phyloP scores from a whole-genome alignment of 2,797 vertebrate genomes.

The Rhinophrynus dorsalis region DNA sequence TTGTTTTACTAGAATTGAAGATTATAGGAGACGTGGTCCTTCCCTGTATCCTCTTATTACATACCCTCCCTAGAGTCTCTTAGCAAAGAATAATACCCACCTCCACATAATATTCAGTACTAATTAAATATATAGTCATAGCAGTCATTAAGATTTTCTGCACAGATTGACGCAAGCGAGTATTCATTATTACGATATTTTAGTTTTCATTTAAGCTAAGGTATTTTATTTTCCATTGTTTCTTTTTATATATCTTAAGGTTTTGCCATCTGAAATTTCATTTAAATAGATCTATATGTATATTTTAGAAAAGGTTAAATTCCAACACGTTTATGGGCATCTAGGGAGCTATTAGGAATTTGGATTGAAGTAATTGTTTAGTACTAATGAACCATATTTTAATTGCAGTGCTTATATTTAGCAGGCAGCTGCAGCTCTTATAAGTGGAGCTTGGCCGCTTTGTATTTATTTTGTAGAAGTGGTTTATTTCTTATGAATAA shows the following conservation, averaged over 20 bases:
- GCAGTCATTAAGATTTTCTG: too few species aligned
- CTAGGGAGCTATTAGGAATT: slow-evolving; percentile 35
- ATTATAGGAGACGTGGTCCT: too few species aligned
- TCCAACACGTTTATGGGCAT: slow-evolving; percentile 7
- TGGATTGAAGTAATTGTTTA: slow-evolving; percentile 22
- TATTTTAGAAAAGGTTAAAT: slow-evolving; percentile 2
- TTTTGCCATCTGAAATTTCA: slow-evolving; percentile 5
- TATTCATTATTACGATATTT: too few species aligned
- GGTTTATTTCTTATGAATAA: neutral
- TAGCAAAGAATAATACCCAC: too few species aligned
- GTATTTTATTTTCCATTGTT: slow-evolving; percentile 8
- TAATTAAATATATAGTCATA: too few species aligned
- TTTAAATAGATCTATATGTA: slow-evolving; percentile 12
- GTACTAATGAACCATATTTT: slow-evolving; percentile 43
- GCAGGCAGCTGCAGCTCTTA: slow-evolving; percentile 7
- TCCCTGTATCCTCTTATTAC: too few species aligned
- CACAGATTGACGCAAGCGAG: too few species aligned
- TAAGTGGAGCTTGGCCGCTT: neutral
- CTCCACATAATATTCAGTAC: too few species aligned
- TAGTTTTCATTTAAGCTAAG: too few species aligned
- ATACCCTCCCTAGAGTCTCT: too few species aligned
- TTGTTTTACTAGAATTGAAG: too few species aligned
- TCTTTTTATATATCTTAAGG: slow-evolving; percentile 1
- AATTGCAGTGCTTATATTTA: slow-evolving; percentile 30
- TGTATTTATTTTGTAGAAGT: neutral